phyloP scores from a whole-genome alignment of 2,797 vertebrate genomes.

The Sternarchorhynchus goeldii region DNA sequence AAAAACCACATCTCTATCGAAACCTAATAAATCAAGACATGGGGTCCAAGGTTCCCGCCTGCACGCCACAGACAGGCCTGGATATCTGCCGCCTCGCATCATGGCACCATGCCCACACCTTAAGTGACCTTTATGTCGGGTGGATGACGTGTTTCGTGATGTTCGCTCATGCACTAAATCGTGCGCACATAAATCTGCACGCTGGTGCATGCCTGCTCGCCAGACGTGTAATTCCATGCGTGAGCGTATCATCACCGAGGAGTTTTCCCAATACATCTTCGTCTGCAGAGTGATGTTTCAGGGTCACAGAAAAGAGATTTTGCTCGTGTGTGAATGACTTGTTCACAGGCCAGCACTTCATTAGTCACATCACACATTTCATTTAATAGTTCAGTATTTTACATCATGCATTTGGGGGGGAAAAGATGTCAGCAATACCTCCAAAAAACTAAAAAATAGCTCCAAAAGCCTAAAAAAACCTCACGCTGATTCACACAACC shows the following conservation, averaged over 20 bases:
- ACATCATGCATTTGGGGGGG: not conserved
- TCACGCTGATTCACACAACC: too few relatives aligned
- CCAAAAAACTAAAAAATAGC: too few relatives aligned
- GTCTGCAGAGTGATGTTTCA: not conserved
- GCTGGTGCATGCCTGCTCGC: constrained; percentile 2
- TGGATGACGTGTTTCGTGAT: constrained; percentile 36
- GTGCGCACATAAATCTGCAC: constrained; percentile 33
- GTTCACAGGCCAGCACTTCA: too few relatives aligned
- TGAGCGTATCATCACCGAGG: not conserved
- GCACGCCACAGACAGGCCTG: not conserved
- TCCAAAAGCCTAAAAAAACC: too few relatives aligned
- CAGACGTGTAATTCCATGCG: not conserved
- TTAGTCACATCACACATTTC: not conserved
- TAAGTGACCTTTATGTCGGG: constrained; percentile 17
- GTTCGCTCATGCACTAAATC: constrained; percentile 23
- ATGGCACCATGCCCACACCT: constrained; percentile 14
- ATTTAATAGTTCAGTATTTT: constrained; percentile 12
- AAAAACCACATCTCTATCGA: constrained; percentile 43
- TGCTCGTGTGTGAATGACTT: not conserved
- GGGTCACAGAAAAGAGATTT: not conserved
- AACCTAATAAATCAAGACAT: constrained; percentile 41
- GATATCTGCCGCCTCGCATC: constrained; percentile 1
- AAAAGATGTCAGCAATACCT: not conserved
- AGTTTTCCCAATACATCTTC: not conserved
- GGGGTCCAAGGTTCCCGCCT: not conserved